phyloP scores from a whole-genome alignment of 2,888 invertebrate species.

The Erebia palarica region DNA sequence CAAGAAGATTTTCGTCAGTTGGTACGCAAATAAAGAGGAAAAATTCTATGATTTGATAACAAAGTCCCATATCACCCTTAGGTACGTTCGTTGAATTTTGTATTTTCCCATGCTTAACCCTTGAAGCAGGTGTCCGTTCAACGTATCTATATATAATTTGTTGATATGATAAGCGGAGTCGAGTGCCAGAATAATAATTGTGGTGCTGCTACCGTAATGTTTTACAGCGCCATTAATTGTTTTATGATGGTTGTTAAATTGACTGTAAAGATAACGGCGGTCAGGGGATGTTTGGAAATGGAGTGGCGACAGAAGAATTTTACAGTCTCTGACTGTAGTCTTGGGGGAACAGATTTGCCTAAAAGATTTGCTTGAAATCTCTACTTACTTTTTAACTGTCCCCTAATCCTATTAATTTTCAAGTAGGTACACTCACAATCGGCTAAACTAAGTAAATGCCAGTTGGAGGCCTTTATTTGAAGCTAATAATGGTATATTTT shows the following conservation, averaged over 20 bases:
- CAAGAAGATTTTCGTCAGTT: neutral
- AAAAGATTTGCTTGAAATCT: neutral
- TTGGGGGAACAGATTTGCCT: constrained; percentile 8
- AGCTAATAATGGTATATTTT: too few species aligned
- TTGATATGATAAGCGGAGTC: constrained; percentile 51
- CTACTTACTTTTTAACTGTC: too few species aligned
- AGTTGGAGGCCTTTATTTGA: too few species aligned
- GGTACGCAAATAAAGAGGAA: constrained; percentile 6
- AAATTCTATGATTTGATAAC: constrained; percentile 40
- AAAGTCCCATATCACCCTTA: constrained; percentile 23
- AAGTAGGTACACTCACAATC: too few species aligned
- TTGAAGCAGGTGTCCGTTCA: constrained; percentile 38
- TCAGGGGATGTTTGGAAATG: constrained; percentile 64
- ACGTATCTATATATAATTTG: constrained; percentile 32
- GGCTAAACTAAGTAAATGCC: too few species aligned
- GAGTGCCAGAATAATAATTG: constrained; percentile 53
- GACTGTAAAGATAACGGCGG: constrained; percentile 68
- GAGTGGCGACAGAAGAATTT: constrained; percentile 48
- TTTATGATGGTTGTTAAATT: constrained; percentile 67
- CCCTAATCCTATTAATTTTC: too few species aligned
- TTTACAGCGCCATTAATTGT: constrained; percentile 74
- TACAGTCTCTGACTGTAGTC: constrained; percentile 41
- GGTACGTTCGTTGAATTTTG: constrained; percentile 10
- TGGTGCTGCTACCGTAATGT: constrained; percentile 60
- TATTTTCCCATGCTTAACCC: constrained; percentile 56